These are phyloP conservation scores for Glyphotaelius pellucidus DNA, from an alignment of 2,888 invertebrate species.

Conservation along the genomic window DNA sequence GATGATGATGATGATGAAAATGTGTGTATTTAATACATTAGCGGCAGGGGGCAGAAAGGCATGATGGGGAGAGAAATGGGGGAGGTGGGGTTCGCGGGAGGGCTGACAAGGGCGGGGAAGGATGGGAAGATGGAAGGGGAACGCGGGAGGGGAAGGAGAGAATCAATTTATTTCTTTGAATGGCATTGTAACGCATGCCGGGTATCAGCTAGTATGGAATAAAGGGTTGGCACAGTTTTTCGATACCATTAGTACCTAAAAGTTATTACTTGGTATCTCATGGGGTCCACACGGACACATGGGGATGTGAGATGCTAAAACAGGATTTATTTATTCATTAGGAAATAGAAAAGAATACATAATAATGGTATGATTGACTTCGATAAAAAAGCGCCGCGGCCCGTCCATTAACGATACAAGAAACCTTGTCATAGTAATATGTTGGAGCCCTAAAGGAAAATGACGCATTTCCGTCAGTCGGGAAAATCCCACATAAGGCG, in stretches of 20 bases:
- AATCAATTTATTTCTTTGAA: too few species aligned
- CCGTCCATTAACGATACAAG: not conserved
- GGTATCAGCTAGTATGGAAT: too few species aligned
- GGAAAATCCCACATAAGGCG: not conserved
- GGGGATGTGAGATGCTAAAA: not conserved
- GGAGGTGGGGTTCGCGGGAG: too few species aligned
- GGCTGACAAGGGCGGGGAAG: too few species aligned
- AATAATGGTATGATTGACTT: not conserved
- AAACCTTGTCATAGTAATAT: not conserved
- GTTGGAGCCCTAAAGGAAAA: conserved; percentile 5
- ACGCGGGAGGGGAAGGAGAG: too few species aligned
- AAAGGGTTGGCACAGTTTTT: not conserved
- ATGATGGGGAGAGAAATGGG: too few species aligned
- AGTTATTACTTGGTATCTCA: not conserved
- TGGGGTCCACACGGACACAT: too few species aligned
- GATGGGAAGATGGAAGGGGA: too few species aligned
- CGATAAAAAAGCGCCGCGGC: not conserved
- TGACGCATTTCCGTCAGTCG: conserved; percentile 23
- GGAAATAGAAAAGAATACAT: not conserved
- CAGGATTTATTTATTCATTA: not conserved
- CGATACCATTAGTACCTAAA: not conserved
- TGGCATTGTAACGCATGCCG: too few species aligned
- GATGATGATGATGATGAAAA: too few species aligned
- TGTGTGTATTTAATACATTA: too few species aligned
- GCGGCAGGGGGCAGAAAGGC: too few species aligned